These are phyloP conservation scores for Conus betulinus DNA, from an alignment of 1,140 invertebrate species.

Conservation along the genomic window DNA sequence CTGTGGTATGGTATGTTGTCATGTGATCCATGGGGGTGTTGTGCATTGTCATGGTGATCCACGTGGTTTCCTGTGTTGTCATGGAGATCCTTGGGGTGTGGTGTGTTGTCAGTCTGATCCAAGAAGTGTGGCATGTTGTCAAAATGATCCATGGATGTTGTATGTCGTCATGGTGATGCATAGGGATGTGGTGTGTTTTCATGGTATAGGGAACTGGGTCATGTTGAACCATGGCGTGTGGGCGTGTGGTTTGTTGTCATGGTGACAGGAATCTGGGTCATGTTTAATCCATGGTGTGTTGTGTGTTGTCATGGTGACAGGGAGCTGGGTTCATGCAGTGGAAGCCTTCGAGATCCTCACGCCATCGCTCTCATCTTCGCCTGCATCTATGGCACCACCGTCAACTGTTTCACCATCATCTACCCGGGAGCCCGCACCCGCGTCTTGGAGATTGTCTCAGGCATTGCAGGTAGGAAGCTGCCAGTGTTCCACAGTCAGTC, in stretches of 20 bases:
- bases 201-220: neutral
- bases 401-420: slow-evolving; percentile 5
- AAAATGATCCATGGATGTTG: too few species aligned
- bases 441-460: neutral
- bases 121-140: too few species aligned
- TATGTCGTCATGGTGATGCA: too few species aligned
- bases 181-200: too few species aligned
- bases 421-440: neutral
- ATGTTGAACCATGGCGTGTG: neutral
- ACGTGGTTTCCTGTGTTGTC: neutral
- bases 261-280: neutral
- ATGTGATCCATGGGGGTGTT: neutral
- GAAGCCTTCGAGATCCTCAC: neutral
- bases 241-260: neutral
- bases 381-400: neutral
- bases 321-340: slow-evolving; percentile 2
- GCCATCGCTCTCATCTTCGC: neutral
- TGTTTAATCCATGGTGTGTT: neutral
- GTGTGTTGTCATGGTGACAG: neutral
- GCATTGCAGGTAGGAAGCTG: neutral
- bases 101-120: too few species aligned
- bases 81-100: too few species aligned
- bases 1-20: neutral
- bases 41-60: neutral
- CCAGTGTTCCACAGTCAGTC: too few species aligned